These are phyloP conservation scores for Tetranychus truncatus DNA, from an alignment of 2,888 invertebrate genomes.

Conservation along the genomic window DNA sequence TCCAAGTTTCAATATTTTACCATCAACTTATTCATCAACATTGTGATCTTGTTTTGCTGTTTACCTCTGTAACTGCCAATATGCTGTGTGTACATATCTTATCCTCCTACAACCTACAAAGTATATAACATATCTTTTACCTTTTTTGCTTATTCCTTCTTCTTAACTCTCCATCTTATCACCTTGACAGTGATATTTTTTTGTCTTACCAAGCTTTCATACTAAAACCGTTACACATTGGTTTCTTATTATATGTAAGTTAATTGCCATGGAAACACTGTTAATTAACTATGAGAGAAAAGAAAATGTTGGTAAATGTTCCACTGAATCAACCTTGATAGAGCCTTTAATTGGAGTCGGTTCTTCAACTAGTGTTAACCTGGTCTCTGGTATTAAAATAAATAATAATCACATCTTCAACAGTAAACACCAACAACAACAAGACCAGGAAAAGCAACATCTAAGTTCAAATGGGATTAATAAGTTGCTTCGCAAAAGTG, in stretches of 20 bases:
- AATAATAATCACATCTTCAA: neutral
- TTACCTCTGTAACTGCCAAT: too few relatives aligned
- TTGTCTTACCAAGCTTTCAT: neutral
- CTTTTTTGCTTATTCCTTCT: conserved; percentile 1
- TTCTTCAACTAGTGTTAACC: neutral
- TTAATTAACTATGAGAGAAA: neutral
- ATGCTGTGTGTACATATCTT: too few relatives aligned
- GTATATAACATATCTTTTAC: too few relatives aligned
- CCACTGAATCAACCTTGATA: neutral
- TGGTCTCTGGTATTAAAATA: neutral
- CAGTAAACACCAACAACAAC: neutral
- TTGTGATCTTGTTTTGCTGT: too few relatives aligned
- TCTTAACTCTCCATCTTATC: conserved; percentile 1
- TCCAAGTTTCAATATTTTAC: too few relatives aligned
- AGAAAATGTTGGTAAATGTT: neutral
- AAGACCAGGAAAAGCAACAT: too few relatives aligned
- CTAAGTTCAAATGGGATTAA: neutral
- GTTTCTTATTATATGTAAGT: neutral
- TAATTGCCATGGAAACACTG: neutral
- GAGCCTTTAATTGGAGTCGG: neutral
- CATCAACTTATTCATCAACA: too few relatives aligned
- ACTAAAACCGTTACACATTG: too few relatives aligned
- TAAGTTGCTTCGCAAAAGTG: neutral
- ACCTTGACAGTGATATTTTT: neutral
- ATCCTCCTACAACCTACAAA: too few relatives aligned